Percentiles rank a stretch among this genome's conserved stretches.
phyloP scores from a whole-genome alignment of 2,113 vertebrate species.

The Oreochromis spilurus region DNA sequence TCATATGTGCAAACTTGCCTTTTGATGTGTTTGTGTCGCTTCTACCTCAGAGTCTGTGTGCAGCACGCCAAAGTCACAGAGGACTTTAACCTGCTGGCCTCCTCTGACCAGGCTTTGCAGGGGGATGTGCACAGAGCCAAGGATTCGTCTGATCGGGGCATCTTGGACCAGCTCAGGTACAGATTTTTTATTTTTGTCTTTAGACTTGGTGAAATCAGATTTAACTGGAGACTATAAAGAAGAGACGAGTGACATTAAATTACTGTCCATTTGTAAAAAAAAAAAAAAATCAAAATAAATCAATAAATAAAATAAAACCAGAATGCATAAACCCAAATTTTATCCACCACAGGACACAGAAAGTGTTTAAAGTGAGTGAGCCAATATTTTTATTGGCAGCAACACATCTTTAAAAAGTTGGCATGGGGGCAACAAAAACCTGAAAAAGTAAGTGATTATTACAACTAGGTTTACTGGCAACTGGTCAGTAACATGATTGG shows the following conservation, averaged over 20 bases:
- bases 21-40: not conserved
- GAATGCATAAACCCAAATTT: not conserved
- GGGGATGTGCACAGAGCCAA: constrained; percentile 56
- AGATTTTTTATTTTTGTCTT: constrained; percentile 62
- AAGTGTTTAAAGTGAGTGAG: not conserved
- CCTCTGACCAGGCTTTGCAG: constrained; percentile 66
- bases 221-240: constrained; percentile 12
- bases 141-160: constrained; percentile 57
- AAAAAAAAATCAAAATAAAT: not conserved
- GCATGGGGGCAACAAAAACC: not conserved
- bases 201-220: constrained; percentile 14
- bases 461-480: not conserved
- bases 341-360: not conserved
- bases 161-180: constrained; percentile 60
- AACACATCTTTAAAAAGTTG: not conserved
- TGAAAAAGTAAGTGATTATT: not conserved
- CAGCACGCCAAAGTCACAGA: constrained; percentile 70
- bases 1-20: constrained; percentile 3
- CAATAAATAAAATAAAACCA: not conserved
- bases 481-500: not conserved
- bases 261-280: not conserved
- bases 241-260: not conserved
- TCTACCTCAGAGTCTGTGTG: not conserved
- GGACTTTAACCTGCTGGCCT: constrained; percentile 21
- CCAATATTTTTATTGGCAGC: not conserved